These are phyloP conservation scores for Pangasianodon hypophthalmus DNA, from an alignment of 2,113 vertebrate species.

Conservation along the genomic window DNA sequence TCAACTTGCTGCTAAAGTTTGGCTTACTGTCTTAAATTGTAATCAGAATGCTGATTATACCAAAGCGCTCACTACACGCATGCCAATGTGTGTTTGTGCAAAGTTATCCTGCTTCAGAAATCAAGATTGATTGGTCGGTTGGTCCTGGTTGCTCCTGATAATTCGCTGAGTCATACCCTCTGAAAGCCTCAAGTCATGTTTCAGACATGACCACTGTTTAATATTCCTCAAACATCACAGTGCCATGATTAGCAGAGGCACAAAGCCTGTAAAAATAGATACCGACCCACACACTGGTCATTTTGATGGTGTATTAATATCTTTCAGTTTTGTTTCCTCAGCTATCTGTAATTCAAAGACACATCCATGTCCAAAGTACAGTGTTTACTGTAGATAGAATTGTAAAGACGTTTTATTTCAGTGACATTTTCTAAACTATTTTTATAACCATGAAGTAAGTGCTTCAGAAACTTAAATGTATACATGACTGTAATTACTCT, in stretches of 20 bases:
- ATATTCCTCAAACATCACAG: slow-evolving; percentile 27
- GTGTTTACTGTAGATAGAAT: not conserved
- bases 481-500: not conserved
- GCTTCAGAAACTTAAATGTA: not conserved
- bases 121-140: slow-evolving; percentile 1
- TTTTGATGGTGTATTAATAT: slow-evolving; percentile 30
- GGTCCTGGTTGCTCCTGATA: not conserved
- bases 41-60: not conserved
- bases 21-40: not conserved
- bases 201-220: not conserved
- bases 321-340: not conserved
- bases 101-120: not conserved
- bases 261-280: slow-evolving; percentile 42
- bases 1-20: not conserved
- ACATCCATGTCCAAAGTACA: not conserved
- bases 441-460: not conserved
- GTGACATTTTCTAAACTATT: not conserved
- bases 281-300: slow-evolving; percentile 34
- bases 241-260: not conserved
- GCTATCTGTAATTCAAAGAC: not conserved
- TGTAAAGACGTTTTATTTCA: slow-evolving; percentile 2
- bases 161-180: slow-evolving; percentile 27
- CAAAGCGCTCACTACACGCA: not conserved
- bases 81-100: not conserved
- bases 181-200: slow-evolving; percentile 24